Evolutionary conservation across 2,888 invertebrate species (phyloP).

Genomic region (Microplitis manilae): DNA sequence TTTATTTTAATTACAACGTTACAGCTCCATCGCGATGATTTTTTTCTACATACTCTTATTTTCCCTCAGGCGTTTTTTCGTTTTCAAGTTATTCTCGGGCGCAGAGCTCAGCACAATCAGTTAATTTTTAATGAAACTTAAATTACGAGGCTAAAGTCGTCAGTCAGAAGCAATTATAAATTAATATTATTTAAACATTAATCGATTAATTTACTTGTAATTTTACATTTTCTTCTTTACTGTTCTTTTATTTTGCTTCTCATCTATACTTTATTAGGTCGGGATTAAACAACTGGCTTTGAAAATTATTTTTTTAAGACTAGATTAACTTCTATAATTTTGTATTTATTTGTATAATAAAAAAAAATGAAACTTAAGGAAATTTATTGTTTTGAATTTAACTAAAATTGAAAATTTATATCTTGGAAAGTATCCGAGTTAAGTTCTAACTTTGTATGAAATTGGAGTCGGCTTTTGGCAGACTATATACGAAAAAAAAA

Average conservation of each 20-base stretch:
- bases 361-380: background rate
- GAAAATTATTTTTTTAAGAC: background rate
- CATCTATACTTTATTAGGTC: too few relatives aligned
- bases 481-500: too few relatives aligned
- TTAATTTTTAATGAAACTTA: background rate
- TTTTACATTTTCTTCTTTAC: background rate
- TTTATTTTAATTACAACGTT: background rate
- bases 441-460: background rate
- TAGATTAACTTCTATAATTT: background rate
- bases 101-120: background rate
- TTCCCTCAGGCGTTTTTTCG: background rate
- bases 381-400: background rate
- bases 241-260: background rate
- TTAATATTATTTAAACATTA: background rate
- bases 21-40: background rate
- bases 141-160: background rate
- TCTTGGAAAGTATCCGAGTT: background rate
- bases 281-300: background rate
- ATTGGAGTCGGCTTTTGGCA: background rate
- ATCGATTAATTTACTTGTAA: background rate
- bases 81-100: conserved; percentile 1
- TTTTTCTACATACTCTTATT: background rate
- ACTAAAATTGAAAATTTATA: background rate
- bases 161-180: background rate
- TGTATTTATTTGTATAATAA: background rate